Evolutionary conservation across 2,113 vertebrate species (phyloP), one percentile per base, ranked within the genome.

Genomic region (Leucosticte australis): DNA sequence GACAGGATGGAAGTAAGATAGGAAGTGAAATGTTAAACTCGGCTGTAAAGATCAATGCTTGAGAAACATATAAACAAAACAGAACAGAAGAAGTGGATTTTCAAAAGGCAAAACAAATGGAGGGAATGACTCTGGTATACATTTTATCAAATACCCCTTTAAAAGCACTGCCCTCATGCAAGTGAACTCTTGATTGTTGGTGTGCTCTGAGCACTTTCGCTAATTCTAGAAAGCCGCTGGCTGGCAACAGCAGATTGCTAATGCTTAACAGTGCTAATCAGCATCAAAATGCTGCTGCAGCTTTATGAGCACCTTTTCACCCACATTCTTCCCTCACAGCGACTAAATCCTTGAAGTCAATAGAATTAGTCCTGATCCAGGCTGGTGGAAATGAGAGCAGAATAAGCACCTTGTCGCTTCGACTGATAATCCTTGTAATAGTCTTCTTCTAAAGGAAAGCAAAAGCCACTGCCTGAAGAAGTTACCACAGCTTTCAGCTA

Each of bases 11-110:
- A 95, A 90, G 73, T 60, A 67, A 96, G 82, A 93, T 84, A 97
- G 96, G 97, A 98, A 97, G 87, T 81, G 50, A 97, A 89, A 95
- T 86, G 83, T 97, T 95, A 94, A 96, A 96, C 86, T 80, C 22
- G 46, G 55, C 76, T 53, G 30, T 94, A 90, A 97, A 97, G 81
- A 97, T 84, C 83, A 92, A 69, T 94, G 95, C 33, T 90, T 89
- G 44, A 91, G 86, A 83, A 95, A 90, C 23, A n/a, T 52, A 82
- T 37, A 94, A 89, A 46, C 60, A 87, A 80, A 83, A 86, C 31
- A 92, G 82, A 81, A 89, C 26, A 84, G 79, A 84, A 92, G 42
- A 68, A 94, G 50, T 81, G 46, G 57, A 28, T 80, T 96, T 95
- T 94, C 64, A 84, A 83, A 91, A 88, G 83, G 31, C 53, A 82